Conservation (phyloP, 2,888 invertebrate genomes). For the Cryptosula pallasiana region DNA sequence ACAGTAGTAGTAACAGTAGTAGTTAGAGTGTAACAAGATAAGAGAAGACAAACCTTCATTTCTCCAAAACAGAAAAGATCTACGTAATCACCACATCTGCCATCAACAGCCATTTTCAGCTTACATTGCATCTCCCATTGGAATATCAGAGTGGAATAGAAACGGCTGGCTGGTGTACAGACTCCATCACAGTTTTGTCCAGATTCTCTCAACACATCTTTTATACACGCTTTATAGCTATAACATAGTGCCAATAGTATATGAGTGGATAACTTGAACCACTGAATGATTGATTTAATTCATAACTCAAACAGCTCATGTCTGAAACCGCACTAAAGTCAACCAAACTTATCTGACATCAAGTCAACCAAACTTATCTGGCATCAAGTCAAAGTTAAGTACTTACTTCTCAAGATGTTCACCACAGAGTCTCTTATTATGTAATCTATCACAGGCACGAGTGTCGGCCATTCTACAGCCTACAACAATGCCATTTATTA, state of each 20-base stretch:
- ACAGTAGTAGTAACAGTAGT: too few relatives aligned
- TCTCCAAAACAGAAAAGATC: constrained; percentile 18
- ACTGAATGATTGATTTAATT: too few relatives aligned
- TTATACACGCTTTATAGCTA: not conserved
- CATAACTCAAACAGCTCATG: too few relatives aligned
- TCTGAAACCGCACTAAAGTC: too few relatives aligned
- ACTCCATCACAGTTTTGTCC: not conserved
- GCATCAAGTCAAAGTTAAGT: not conserved
- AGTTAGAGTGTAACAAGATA: too few relatives aligned
- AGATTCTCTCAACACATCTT: not conserved
- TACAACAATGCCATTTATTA: too few relatives aligned
- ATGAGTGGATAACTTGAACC: too few relatives aligned
- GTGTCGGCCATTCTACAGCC: constrained; percentile 22
- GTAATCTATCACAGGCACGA: not conserved
- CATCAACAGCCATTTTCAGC: not conserved
- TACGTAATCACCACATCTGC: not conserved
- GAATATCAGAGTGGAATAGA: not conserved
- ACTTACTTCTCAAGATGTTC: not conserved
- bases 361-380: too few relatives aligned
- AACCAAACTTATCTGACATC: too few relatives aligned
- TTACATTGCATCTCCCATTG: constrained; percentile 21
- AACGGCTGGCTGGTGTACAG: constrained; percentile 8
- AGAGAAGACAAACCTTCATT: constrained; percentile 10
- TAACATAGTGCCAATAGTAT: not conserved
- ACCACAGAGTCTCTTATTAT: constrained; percentile 14